phyloP scores from a whole-genome alignment of 2,797 vertebrate genomes.

The Diglossa cyanea region DNA sequence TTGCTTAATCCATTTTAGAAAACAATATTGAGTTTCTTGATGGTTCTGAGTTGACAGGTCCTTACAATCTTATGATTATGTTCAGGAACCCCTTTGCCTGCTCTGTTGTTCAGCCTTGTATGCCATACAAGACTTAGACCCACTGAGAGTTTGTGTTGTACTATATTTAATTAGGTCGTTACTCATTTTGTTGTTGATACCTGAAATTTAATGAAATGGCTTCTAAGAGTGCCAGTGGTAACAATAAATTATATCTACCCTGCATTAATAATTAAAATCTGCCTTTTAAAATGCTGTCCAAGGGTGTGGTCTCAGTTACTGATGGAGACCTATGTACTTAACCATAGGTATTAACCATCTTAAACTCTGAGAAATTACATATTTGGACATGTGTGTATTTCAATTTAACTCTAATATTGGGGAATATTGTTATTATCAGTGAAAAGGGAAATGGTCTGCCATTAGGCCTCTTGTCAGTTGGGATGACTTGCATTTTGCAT shows the following conservation, averaged over 20 bases:
- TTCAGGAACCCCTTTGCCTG: not conserved
- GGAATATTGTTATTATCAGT: not conserved
- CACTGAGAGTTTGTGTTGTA: not conserved
- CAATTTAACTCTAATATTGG: not conserved
- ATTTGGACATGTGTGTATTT: not conserved
- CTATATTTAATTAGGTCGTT: constrained; percentile 33
- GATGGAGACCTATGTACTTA: not conserved
- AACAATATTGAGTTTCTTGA: not conserved
- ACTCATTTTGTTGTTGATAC: constrained; percentile 45
- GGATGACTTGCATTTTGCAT: not conserved
- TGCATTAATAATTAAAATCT: constrained; percentile 29
- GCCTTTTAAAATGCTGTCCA: not conserved
- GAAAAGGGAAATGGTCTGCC: not conserved
- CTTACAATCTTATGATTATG: not conserved
- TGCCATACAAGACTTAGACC: not conserved
- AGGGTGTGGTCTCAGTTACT: not conserved
- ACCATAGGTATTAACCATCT: not conserved
- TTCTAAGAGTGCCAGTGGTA: not conserved
- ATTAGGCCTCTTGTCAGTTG: not conserved
- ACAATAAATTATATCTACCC: constrained; percentile 22
- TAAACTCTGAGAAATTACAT: not conserved
- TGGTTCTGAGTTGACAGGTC: not conserved
- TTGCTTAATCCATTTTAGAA: not conserved
- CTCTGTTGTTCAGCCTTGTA: not conserved
- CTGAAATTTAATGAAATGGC: constrained; percentile 37